Conservation (phyloP, 1,140 invertebrate species). For the Drosophila baimaii region DNA sequence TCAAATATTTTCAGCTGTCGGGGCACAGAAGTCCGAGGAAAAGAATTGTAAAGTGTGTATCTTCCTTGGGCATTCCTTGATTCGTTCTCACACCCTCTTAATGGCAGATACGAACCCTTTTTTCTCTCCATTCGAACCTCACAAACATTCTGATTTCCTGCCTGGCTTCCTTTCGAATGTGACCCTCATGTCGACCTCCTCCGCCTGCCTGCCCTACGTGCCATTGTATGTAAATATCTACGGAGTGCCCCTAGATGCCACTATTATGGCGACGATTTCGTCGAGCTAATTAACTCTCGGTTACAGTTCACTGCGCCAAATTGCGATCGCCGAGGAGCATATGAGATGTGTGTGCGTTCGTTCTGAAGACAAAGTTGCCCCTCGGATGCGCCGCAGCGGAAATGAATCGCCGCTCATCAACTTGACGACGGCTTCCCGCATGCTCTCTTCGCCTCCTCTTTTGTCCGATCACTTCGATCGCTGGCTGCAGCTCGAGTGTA, state of each 20-base stretch:
- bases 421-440: conserved; percentile 41
- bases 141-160: conserved; percentile 60
- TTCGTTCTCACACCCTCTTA: conserved; percentile 32
- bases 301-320: conserved; percentile 78
- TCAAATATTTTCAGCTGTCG: conserved; percentile 66
- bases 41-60: background rate
- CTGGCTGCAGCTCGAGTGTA: conserved; percentile 7
- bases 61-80: background rate
- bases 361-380: conserved; percentile 27
- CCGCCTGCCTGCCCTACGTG: background rate
- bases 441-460: conserved; percentile 27
- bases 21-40: background rate
- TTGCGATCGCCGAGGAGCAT: conserved; percentile 58
- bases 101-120: conserved; percentile 42
- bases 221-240: conserved; percentile 42
- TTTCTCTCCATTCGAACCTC: conserved; percentile 26
- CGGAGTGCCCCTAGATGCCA: conserved; percentile 30
- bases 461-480: conserved; percentile 33
- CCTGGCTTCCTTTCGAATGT: conserved; percentile 31
- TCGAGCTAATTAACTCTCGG: conserved; percentile 79
- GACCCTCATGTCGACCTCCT: conserved; percentile 61
- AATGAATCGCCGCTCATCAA: conserved; percentile 73
- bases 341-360: conserved; percentile 56
- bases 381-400: conserved; percentile 48
- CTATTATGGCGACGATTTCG: conserved; percentile 53